Conservation (phyloP, 2,888 invertebrate species). For the Phorcus lineatus region DNA sequence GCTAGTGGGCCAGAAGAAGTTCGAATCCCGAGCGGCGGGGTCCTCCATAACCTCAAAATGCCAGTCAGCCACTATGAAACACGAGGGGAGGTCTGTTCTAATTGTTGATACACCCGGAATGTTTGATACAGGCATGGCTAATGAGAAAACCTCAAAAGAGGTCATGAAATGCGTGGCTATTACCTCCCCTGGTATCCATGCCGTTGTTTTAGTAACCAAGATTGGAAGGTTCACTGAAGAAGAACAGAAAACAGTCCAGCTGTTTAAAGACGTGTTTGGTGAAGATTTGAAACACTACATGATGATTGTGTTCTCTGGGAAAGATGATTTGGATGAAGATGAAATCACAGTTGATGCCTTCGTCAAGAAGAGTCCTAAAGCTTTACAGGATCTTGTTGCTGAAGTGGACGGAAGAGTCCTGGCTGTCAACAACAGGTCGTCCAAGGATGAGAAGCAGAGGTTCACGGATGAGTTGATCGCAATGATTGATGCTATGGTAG, state of each 20-base stretch:
- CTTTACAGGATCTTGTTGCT: conserved; percentile 13
- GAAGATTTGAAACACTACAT: conserved; percentile 27
- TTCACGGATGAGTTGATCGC: neutral
- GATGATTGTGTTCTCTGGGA: conserved; percentile 35
- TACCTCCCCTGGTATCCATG: conserved; percentile 38
- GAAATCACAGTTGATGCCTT: conserved; percentile 29
- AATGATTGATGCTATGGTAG: conserved; percentile 22
- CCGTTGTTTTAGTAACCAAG: conserved; percentile 32
- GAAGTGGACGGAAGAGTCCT: conserved; percentile 26
- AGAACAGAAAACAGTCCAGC: conserved; percentile 35
- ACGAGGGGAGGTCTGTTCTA: too few relatives aligned
- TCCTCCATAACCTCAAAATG: conserved; percentile 29
- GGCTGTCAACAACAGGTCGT: conserved; percentile 24
- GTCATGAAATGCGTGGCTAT: conserved; percentile 32
- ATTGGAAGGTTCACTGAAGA: conserved; percentile 39
- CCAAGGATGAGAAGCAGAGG: neutral
- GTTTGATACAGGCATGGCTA: conserved; percentile 33
- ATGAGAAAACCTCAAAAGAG: conserved; percentile 28
- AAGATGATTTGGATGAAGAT: conserved; percentile 32
- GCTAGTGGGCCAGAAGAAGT: conserved; percentile 26
- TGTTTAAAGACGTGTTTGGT: conserved; percentile 31
- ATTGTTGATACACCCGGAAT: conserved; percentile 9
- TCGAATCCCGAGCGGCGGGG: conserved; percentile 19
- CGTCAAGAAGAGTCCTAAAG: conserved; percentile 12
- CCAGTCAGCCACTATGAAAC: neutral